phyloP scores from a whole-genome alignment of 2,888 invertebrate genomes.

The Escarpia spicata region DNA sequence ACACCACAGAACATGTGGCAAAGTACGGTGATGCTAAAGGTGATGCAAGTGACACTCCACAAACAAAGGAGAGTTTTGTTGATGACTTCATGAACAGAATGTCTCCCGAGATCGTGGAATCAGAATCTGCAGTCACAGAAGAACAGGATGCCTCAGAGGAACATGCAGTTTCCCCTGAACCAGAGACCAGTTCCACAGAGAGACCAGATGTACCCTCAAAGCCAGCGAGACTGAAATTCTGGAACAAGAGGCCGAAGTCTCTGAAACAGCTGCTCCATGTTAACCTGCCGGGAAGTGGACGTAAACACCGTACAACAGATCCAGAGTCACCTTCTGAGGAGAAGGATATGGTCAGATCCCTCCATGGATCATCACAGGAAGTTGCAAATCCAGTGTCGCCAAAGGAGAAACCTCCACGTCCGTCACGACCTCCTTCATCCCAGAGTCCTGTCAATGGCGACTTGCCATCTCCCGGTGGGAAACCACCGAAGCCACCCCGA shows the following conservation, averaged over 20 bases:
- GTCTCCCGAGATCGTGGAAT: background rate
- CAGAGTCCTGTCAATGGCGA: background rate
- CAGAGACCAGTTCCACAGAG: background rate
- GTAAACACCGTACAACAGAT: background rate
- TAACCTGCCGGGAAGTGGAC: background rate
- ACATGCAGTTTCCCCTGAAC: background rate
- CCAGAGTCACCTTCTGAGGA: background rate
- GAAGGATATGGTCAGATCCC: background rate
- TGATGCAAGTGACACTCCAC: background rate
- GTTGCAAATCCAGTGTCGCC: background rate
- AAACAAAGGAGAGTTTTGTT: background rate
- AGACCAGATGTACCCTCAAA: background rate
- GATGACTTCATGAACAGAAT: background rate
- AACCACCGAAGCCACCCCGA: conserved; percentile 1
- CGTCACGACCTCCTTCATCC: background rate
- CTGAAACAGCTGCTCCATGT: background rate
- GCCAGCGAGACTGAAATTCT: background rate
- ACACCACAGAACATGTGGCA: background rate
- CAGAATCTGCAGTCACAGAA: background rate
- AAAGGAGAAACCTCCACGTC: background rate
- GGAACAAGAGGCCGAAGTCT: background rate
- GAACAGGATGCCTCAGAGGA: background rate
- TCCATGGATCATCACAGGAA: background rate
- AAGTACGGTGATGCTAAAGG: background rate
- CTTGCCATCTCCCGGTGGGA: background rate